A percentile compares a stretch with the other conserved stretches of the same genome.
These are phyloP conservation scores for Brachionus plicatilis DNA, from an alignment of 1,140 invertebrate species.

Conservation along the genomic window DNA sequence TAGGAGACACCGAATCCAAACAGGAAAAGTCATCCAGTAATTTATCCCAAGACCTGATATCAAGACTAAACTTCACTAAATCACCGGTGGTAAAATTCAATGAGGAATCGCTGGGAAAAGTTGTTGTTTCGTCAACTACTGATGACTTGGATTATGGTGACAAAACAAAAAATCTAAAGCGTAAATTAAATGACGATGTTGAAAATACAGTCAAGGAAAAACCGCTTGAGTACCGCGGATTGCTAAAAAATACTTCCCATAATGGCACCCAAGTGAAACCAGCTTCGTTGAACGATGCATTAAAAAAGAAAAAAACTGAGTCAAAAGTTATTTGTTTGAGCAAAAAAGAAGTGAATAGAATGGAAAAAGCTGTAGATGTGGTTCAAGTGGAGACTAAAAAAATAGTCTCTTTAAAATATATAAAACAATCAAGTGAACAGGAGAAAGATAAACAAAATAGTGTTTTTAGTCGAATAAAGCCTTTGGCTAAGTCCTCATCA, in stretches of 20 bases:
- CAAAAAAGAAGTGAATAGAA: neutral
- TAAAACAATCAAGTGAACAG: neutral
- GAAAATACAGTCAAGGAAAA: neutral
- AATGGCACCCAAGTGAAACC: neutral
- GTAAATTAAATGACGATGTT: neutral
- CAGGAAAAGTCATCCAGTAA: neutral
- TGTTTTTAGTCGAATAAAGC: neutral
- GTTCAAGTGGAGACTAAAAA: neutral
- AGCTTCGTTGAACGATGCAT: neutral
- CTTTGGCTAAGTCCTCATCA: neutral
- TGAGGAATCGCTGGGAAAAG: conserved; percentile 14
- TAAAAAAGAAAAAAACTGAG: neutral
- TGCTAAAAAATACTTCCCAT: neutral
- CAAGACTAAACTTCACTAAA: conserved; percentile 16
- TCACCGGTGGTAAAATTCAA: conserved; percentile 1
- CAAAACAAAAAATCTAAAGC: neutral
- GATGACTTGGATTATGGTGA: neutral
- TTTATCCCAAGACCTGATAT: neutral
- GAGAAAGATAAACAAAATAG: neutral
- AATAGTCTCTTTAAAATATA: neutral
- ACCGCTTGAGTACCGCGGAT: conserved; percentile 8
- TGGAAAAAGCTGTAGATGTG: too few species aligned
- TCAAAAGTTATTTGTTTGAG: neutral
- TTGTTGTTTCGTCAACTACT: conserved; percentile 18
- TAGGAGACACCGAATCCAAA: neutral